Conservation (phyloP, 92 coral and sea anemone genomes). For the Umimayanthus chanpuru region DNA sequence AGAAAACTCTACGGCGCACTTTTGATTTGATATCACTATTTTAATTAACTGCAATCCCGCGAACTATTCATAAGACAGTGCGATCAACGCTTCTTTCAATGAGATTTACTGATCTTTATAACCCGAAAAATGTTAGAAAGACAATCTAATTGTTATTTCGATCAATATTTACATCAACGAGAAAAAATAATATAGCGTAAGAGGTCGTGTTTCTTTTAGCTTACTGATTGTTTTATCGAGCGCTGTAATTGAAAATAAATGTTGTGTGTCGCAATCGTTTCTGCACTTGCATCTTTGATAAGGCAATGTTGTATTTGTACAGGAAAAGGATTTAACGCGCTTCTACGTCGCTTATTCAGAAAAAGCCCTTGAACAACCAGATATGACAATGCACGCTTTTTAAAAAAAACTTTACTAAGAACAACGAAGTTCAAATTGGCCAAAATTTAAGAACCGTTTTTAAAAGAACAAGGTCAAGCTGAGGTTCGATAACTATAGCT, state of each 20-base stretch:
- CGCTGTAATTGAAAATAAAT: conserved; percentile 20
- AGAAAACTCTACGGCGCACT: not conserved
- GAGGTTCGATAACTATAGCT: too few relatives aligned
- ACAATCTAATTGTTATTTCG: conserved; percentile 8
- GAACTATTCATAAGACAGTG: not conserved
- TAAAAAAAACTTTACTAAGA: too few relatives aligned
- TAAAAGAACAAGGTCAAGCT: too few relatives aligned
- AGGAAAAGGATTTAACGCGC: too few relatives aligned
- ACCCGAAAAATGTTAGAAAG: conserved; percentile 13
- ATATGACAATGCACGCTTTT: too few relatives aligned
- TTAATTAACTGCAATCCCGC: not conserved
- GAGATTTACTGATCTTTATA: not conserved
- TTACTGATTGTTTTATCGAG: not conserved
- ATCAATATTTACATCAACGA: conserved; percentile 35
- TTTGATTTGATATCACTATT: not conserved
- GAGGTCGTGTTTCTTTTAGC: conserved; percentile 22
- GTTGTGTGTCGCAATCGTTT: not conserved
- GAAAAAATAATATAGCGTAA: conserved; percentile 18
- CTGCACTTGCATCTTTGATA: not conserved
- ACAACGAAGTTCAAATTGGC: too few relatives aligned
- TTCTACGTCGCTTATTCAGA: too few relatives aligned
- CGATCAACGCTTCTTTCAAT: not conserved
- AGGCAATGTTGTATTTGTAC: too few relatives aligned
- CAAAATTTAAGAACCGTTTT: too few relatives aligned
- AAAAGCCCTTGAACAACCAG: too few relatives aligned